phyloP scores from a whole-genome alignment of 2,797 vertebrate genomes.

The Oreochromis grahami region DNA sequence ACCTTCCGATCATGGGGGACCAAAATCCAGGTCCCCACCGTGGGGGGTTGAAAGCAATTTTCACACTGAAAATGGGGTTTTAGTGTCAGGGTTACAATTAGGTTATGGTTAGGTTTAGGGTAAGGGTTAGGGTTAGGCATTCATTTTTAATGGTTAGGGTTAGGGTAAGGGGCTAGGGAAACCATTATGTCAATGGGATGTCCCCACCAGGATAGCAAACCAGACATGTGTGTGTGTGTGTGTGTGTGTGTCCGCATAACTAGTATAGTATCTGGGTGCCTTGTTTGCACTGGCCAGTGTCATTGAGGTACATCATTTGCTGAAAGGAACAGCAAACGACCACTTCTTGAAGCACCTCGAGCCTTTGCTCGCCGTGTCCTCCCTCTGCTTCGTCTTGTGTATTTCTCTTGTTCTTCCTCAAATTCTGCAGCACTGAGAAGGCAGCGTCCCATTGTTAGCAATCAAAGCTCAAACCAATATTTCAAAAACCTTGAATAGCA shows the following conservation, averaged over 20 bases:
- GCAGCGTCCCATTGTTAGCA: background rate
- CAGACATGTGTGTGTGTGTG: background rate
- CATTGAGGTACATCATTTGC: slow-evolving; percentile 16
- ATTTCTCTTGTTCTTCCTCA: slow-evolving; percentile 14
- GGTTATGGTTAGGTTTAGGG: too few species aligned
- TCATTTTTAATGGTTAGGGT: too few species aligned
- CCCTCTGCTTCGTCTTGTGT: background rate
- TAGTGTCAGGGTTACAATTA: too few species aligned
- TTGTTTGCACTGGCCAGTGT: slow-evolving; percentile 8
- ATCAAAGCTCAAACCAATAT: background rate
- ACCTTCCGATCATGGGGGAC: too few species aligned
- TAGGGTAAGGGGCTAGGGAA: too few species aligned
- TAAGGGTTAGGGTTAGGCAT: too few species aligned
- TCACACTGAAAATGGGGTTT: too few species aligned
- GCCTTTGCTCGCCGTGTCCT: background rate
- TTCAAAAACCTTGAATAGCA: background rate
- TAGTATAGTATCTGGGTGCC: slow-evolving; percentile 12
- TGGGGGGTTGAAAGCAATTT: too few species aligned
- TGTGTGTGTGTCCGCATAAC: background rate
- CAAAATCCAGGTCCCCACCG: too few species aligned
- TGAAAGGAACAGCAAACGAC: slow-evolving; percentile 11
- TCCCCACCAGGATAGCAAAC: too few species aligned
- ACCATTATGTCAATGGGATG: too few species aligned
- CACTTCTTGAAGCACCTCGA: background rate
- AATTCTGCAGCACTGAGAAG: slow-evolving; percentile 8